Base-by-base conservation (phyloP, 2,113 vertebrate species). In the Daphoenositta chrysoptera region DNA sequence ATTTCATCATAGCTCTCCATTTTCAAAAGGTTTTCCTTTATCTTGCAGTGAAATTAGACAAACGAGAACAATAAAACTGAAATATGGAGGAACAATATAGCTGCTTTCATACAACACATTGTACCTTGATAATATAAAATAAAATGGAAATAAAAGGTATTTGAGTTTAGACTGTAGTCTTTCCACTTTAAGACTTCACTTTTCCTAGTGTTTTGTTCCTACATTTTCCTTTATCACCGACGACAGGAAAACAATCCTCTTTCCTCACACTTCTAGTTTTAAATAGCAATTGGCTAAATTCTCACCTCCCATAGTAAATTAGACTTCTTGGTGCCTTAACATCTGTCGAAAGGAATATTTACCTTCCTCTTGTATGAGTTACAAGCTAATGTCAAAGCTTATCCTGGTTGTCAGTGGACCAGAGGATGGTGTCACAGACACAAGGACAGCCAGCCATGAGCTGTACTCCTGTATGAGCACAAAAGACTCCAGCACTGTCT, bases 281-380 rank as follows among this genome's bases (percentile, higher is more conserved):
- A 97, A 94, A 78, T 71, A 92, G 57, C 77, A 44, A 4, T 51
- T 94, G 75, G 60, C 79, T 95, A 60, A 54, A 96, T 95, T 79
- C 60, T 90, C 48, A 16, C 79, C n/a, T 93, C 18, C 24, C 76
- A 50, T 28, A 70, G 31, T 93, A 95, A 97, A 95, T 96, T 37
- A 91, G 63, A 60, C 40, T 80, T 83, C 37, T 83, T 50, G 35
- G 37, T 95, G 45, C 58, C 77, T 68, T 66, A 83, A 89, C 5
- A 44, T 82, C 89, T 88, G 18, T 85, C 92, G 83, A 51, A 91
- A 90, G 71, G 95, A 92, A 93, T 85, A 95, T 71, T 88, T 95
- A 60, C 80, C 40, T 89, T 93, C 37, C 11, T 81, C 60, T 96
- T 30, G 13, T 23, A 30, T 31, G 26, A 76, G 28, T 28, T 72